Evolutionary conservation across 2,888 invertebrate species (phyloP), one percentile per base, ranked within the genome.

Genomic region (Chamaedrilus cognettii): DNA sequence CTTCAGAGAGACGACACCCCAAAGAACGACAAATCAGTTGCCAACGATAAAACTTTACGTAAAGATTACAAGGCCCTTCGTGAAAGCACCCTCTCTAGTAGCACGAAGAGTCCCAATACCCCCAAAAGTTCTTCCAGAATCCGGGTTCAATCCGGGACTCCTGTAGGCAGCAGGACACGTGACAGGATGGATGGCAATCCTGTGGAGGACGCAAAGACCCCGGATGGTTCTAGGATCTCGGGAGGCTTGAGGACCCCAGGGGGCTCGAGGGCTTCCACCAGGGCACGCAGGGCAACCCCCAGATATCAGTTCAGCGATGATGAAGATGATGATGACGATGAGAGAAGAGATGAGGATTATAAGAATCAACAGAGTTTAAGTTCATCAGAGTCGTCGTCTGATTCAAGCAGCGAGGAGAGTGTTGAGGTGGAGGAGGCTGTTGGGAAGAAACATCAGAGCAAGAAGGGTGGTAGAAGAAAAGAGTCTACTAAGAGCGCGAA

Each of bases 241-340:
- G 49, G 15, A 49, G 49, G 19, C 11, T n/a, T n/a, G n/a, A n/a
- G n/a, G n/a, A 55, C 55, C 11, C 55, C 55, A 7, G 28, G n/a
- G 7, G 28, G 23, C 7, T 15, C 55, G 60, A 60, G 1, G 28
- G 28, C 7, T 26, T 33, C 34, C 33, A 60, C 35, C 4, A 33
- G 35, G 23, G 19, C 7, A 19, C 11, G 4, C 26, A 60, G 5
- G 35, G 34, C 11, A n/a, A 23, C 34, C 35, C 26, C 35, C 31
- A 31, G 60, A 26, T 34, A 11, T 19, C n/a, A n/a, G n/a, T 19
- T 49, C 52, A 57, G 58, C 35, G 50, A 49, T 15, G 26, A 19
- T 42, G 61, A 50, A 51, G 61, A 51, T 33, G 57, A 30, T 3
- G 32, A 19, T 31, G 56, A 56, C 33, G 61, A 61, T 55, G n/a